These are phyloP conservation scores for Actias luna DNA, from an alignment of 2,888 invertebrate genomes.

Conservation along the genomic window DNA sequence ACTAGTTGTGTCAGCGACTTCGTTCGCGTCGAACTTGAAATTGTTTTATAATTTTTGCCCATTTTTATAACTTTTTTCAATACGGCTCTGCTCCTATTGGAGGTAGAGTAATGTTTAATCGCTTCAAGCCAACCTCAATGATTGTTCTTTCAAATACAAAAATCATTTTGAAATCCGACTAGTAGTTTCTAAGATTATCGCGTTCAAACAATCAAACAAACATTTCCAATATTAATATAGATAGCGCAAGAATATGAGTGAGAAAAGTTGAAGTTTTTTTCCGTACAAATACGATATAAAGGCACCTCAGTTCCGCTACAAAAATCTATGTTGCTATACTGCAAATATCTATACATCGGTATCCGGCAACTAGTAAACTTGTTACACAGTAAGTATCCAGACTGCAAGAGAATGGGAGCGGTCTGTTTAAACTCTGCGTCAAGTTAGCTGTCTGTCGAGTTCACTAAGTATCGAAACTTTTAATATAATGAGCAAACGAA, in stretches of 20 bases:
- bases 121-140: no score
- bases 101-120: no score
- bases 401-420: slow-evolving; percentile 34
- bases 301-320: neutral
- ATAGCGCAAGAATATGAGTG: neutral
- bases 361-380: slow-evolving; percentile 46
- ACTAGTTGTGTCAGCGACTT: no score
- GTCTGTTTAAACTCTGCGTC: slow-evolving; percentile 37
- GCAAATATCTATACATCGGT: slow-evolving; percentile 16
- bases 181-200: no score
- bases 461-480: slow-evolving; percentile 12
- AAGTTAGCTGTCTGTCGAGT: slow-evolving; percentile 25
- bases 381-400: slow-evolving; percentile 41
- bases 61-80: no score
- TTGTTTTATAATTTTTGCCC: no score
- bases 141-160: no score
- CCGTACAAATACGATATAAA: neutral
- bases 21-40: no score
- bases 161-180: no score
- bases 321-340: slow-evolving; percentile 10
- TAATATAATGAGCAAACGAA: neutral
- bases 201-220: no score
- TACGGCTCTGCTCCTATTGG: no score
- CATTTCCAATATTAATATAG: no score
- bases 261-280: neutral